These are phyloP conservation scores for Drosophila formosana DNA, from an alignment of 2,888 invertebrate species.

Conservation along the genomic window DNA sequence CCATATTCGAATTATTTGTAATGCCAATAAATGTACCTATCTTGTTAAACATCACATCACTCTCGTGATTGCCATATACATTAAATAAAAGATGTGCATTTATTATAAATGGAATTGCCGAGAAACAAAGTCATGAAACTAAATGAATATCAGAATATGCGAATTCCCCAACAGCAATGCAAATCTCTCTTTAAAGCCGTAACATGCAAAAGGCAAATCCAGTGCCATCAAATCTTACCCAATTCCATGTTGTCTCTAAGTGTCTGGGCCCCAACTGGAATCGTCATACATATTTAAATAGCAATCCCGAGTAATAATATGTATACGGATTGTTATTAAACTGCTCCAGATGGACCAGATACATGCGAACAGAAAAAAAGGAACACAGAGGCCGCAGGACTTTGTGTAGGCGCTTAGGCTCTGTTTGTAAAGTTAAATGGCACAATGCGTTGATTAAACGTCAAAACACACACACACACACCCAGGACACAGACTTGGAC, in stretches of 20 bases:
- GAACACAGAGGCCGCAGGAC: conserved; percentile 36
- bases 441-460: conserved; percentile 80
- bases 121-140: background rate
- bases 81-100: background rate
- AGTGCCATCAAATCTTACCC: conserved; percentile 8
- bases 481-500: background rate
- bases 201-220: conserved; percentile 24
- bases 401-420: conserved; percentile 46
- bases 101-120: background rate
- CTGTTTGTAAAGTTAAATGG: conserved; percentile 75
- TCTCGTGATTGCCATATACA: background rate
- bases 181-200: conserved; percentile 4
- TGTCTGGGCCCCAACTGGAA: conserved; percentile 26
- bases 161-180: background rate
- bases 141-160: background rate
- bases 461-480: conserved; percentile 52
- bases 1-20: too few species aligned
- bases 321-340: conserved; percentile 51
- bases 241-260: conserved; percentile 11
- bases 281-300: conserved; percentile 51
- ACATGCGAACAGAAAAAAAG: conserved; percentile 4
- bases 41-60: background rate
- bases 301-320: conserved; percentile 42
- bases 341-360: conserved; percentile 33
- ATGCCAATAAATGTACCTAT: background rate